Conservation (phyloP, 2,113 vertebrate genomes). For the Anser cygnoides region DNA sequence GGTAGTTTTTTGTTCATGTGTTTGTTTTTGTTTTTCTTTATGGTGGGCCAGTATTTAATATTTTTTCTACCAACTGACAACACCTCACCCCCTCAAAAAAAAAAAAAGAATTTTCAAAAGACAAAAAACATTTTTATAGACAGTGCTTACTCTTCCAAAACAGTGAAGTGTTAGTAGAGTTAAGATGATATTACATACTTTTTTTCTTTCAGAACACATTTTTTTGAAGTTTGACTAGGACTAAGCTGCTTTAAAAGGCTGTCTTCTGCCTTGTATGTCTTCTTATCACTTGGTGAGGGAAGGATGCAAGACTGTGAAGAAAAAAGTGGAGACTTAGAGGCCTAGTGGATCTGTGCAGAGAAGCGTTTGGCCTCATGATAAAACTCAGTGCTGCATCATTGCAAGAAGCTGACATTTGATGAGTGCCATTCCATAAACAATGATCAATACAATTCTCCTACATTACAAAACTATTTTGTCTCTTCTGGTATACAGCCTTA, state of each 20-base stretch:
- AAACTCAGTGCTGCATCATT: background rate
- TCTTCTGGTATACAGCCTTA: background rate
- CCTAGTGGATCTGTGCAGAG: background rate
- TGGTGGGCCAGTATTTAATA: background rate
- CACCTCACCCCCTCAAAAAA: background rate
- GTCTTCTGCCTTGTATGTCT: background rate
- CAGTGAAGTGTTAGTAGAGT: background rate
- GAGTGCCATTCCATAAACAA: background rate
- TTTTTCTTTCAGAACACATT: background rate
- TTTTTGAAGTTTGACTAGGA: background rate
- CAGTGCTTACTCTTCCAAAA: background rate
- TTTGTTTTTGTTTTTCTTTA: background rate
- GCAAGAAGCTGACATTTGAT: background rate
- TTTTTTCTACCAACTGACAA: background rate
- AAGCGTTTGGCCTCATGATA: background rate
- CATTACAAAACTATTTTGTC: background rate
- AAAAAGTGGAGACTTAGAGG: background rate
- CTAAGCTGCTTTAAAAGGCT: background rate
- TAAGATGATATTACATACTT: background rate
- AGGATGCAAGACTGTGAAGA: background rate
- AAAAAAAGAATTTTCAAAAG: background rate
- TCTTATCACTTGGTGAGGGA: background rate
- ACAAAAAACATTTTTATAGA: background rate
- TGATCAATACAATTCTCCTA: background rate
- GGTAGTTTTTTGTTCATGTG: background rate